Evolutionary conservation across 2,888 invertebrate species (phyloP), one percentile per base, ranked within the genome.

Genomic region (Microctonus brassicae): DNA sequence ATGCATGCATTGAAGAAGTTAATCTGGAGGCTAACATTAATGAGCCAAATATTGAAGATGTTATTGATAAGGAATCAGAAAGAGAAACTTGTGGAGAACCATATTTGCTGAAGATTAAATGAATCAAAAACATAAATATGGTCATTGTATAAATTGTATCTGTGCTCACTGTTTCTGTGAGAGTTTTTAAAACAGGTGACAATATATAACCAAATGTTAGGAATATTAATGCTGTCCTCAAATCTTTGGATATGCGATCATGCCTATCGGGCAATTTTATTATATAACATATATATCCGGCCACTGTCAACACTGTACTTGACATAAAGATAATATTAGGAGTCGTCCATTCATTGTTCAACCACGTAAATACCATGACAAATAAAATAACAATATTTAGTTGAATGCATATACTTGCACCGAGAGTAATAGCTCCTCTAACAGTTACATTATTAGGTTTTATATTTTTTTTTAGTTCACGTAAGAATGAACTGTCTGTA

Each of bases 71-170:
- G 0, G 97, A 94, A 77, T 94, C 95, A 0, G 97, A 97, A 0
- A 98, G 95, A 72, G 98, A 93, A 0, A 96, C 95, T 2, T 94
- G 95, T 11, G 93, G 91, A 0, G 96, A 91, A 5, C 96, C 96
- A 83, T 99, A 99, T 86, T 99, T 97, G 83, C 95, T 96, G 84
- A 97, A 97, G 79, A 96, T 91, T 73, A 99, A 89, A 89, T 99
- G 98, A 0, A 95, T 88, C 0, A 95, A 83, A 89, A 98, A 92
- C 92, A 97, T 95, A 13, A 95, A 90, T 22, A 94, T 93, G 0
- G 98, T 93, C 91, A 95, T 96, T 1, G 97, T 96, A 83, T 97
- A 98, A 83, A 99, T 98, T 0, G 99, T 98, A 84, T 99, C 98
- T 0, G 98, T 98, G 83, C 97, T 97, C 1, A 99, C 95, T 0